Conservation (phyloP, 2,888 invertebrate species). For the Lingula anatina region DNA sequence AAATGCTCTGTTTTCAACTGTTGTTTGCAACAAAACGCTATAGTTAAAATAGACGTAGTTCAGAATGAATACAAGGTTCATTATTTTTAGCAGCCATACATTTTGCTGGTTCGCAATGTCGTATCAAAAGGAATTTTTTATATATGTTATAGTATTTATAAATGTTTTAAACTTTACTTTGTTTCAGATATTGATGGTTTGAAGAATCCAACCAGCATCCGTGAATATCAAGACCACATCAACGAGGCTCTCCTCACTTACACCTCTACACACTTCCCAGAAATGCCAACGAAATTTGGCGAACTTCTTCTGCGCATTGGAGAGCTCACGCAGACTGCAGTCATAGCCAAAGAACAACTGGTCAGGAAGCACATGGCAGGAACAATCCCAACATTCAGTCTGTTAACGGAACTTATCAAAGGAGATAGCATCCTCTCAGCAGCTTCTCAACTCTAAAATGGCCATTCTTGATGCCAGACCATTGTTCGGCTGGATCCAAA, state of each 20-base stretch:
- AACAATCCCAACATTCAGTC: slow-evolving; percentile 85
- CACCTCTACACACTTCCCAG: slow-evolving; percentile 84
- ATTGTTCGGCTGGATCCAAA: no score
- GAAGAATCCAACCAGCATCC: slow-evolving; percentile 87
- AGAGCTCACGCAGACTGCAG: slow-evolving; percentile 90
- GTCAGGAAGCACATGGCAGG: slow-evolving; percentile 77
- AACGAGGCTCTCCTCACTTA: slow-evolving; percentile 87
- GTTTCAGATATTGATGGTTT: slow-evolving; percentile 80
- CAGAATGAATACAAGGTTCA: no score
- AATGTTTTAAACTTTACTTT: slow-evolving; percentile 4
- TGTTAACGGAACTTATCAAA: slow-evolving; percentile 89
- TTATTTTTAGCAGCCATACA: no score
- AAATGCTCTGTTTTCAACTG: no score
- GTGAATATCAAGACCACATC: slow-evolving; percentile 90
- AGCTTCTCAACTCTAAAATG: no score
- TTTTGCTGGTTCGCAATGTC: no score
- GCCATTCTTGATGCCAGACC: no score
- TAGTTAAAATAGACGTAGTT: no score
- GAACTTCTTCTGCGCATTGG: slow-evolving; percentile 88
- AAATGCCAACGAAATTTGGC: slow-evolving; percentile 90
- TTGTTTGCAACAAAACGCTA: no score
- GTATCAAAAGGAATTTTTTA: no score
- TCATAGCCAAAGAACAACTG: slow-evolving; percentile 74
- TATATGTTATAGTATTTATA: background rate
- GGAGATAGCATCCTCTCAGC: no score